Evolutionary conservation across 2,797 vertebrate species (phyloP), one percentile per base, ranked within the genome.

Genomic region (Harpagifer antarcticus): DNA sequence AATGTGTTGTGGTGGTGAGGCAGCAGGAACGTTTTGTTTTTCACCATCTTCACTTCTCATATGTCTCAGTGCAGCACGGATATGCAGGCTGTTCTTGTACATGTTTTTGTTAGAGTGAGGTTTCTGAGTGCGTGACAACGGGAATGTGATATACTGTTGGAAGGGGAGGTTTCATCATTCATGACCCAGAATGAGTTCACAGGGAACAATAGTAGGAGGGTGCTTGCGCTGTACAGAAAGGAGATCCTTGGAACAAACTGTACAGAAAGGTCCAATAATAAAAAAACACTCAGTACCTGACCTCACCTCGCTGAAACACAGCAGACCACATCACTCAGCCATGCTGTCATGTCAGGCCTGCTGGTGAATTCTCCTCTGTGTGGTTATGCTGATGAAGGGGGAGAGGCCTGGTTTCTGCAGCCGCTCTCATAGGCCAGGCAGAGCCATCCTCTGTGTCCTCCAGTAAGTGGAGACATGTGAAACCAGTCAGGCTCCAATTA

Each of bases 401-500:
- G 69, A 73, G 61, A 81, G 83, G 88, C 79, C 72, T 47, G 47
- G 55, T 70, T 37, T 66, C 63, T 56, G 16, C 72, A 45, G 74
- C 67, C 27, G 76, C 83, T 82, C 77, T 84, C 62, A 69, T 68
- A 81, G 71, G 76, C 76, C 69, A 43, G 70, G 82, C 79, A 54
- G 79, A 55, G 61, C 88, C 83, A 89, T 92, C 83, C 89, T 91
- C 89, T 27, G 9, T 85, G 89, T 90, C 68, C 76, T 78, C 63
- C 76, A 76, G 80, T 93, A 94, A 94, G 88, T 91, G 88, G 87
- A 93, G 86, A 90, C 92, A 93, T 93, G 89, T 94, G 93, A 91
- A 85, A 89, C 85, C 86, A 85, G 90, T 82, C 87, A 87, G 87
- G 77, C 89, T 87, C 84, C 93, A 92, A 91, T 94, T 93, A 92